Conservation (phyloP, 2,113 vertebrate species). For the Ageneiosus marmoratus region DNA sequence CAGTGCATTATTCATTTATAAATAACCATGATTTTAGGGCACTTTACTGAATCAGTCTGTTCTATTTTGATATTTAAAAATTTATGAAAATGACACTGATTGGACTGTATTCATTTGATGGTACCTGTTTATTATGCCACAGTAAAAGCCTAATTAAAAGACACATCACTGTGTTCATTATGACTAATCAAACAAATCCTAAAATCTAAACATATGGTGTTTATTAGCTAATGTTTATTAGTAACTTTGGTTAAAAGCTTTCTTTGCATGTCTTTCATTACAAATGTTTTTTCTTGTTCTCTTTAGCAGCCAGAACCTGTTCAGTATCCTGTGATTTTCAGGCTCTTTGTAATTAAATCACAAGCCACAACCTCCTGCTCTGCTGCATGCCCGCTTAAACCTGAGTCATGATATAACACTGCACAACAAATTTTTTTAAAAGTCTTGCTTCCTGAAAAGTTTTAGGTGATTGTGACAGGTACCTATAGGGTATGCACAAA, state of each 20-base stretch:
- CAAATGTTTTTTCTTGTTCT: not conserved
- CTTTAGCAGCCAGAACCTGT: not conserved
- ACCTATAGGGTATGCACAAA: no score
- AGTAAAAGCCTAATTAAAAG: not conserved
- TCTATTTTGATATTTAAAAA: not conserved
- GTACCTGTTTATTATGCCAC: not conserved
- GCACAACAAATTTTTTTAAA: no score
- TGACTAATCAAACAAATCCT: not conserved
- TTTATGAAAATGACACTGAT: not conserved
- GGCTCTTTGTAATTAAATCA: conserved; percentile 39
- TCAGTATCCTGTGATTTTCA: conserved; percentile 22
- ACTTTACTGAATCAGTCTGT: not conserved
- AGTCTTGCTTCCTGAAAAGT: no score
- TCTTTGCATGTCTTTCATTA: not conserved
- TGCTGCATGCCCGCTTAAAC: not conserved
- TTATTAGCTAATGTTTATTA: not conserved
- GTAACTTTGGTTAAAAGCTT: conserved; percentile 9
- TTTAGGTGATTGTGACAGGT: no score
- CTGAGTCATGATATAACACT: conserved; percentile 18
- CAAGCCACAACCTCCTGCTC: conserved; percentile 6
- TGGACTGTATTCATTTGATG: not conserved
- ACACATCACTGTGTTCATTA: not conserved
- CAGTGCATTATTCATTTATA: conserved; percentile 18
- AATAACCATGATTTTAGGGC: not conserved
- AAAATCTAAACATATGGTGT: conserved; percentile 1